Evolutionary conservation across 1,140 invertebrate species (phyloP).

Genomic region (Zaprionus taronus): DNA sequence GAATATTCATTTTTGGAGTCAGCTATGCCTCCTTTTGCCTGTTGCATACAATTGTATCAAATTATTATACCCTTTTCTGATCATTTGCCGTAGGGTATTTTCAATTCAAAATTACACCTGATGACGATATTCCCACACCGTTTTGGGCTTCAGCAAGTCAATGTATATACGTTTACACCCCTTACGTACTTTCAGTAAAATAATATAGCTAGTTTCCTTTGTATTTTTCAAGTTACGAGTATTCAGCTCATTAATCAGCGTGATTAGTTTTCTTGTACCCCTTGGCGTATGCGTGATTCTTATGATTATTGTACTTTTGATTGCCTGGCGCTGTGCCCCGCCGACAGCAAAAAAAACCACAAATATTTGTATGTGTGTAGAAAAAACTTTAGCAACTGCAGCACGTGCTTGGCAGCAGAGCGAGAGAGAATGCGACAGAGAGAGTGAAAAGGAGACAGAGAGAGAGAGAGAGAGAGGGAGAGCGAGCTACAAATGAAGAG

Average conservation of each 20-base stretch:
- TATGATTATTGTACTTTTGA: conserved; percentile 65
- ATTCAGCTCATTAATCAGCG: conserved; percentile 1
- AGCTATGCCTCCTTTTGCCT: no score
- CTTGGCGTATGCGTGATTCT: conserved; percentile 56
- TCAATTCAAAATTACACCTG: no score
- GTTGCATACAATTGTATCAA: no score
- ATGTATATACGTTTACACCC: background rate
- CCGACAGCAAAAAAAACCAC: conserved; percentile 16
- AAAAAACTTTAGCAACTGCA: conserved; percentile 60
- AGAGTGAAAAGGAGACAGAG: background rate
- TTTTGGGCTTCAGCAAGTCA: no score
- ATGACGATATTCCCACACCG: no score
- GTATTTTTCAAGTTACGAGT: background rate
- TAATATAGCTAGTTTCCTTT: background rate
- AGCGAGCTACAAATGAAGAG: background rate
- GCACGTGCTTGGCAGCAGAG: conserved; percentile 61
- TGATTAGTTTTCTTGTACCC: conserved; percentile 20
- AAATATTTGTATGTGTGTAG: conserved; percentile 8
- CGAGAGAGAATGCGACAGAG: background rate
- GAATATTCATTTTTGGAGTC: no score
- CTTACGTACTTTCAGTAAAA: background rate
- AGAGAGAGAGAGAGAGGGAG: background rate
- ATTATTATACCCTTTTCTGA: no score
- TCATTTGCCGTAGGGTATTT: no score
- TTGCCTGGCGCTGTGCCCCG: conserved; percentile 33